Evolutionary conservation across 2,113 vertebrate species (phyloP).

Genomic region (Oenanthe oenanthe): DNA sequence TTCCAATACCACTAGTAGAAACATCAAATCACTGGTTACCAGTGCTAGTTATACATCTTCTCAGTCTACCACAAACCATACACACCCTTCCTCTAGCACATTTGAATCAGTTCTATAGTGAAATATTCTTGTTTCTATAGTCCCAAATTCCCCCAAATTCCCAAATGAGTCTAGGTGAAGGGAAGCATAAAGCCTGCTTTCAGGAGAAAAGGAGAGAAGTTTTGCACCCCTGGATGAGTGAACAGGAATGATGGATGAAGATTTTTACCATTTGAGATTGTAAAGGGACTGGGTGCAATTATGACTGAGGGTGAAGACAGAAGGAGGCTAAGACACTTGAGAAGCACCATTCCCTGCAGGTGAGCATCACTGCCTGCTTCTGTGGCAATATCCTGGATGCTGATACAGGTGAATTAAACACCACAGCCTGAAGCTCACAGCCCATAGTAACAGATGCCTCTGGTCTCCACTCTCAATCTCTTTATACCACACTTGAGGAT

Average conservation of each 20-base stretch:
- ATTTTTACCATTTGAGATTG: not conserved
- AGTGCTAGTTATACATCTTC: not conserved
- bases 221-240: not conserved
- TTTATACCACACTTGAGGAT: not conserved
- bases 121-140: not conserved
- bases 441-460: not conserved
- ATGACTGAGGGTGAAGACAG: not conserved
- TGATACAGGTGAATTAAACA: not conserved
- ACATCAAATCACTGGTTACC: not conserved
- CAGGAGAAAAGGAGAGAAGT: not conserved
- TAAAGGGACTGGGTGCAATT: not conserved
- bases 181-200: not conserved
- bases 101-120: not conserved
- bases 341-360: not conserved
- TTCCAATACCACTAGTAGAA: not conserved
- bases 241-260: not conserved
- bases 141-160: not conserved
- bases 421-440: not conserved
- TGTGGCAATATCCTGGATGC: not conserved
- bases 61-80: not conserved
- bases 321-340: not conserved
- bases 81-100: not conserved
- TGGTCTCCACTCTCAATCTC: not conserved
- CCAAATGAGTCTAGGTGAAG: not conserved
- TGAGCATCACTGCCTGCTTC: not conserved